Evolutionary conservation across 2,797 vertebrate species (phyloP).

Genomic region (Fratercula arctica): DNA sequence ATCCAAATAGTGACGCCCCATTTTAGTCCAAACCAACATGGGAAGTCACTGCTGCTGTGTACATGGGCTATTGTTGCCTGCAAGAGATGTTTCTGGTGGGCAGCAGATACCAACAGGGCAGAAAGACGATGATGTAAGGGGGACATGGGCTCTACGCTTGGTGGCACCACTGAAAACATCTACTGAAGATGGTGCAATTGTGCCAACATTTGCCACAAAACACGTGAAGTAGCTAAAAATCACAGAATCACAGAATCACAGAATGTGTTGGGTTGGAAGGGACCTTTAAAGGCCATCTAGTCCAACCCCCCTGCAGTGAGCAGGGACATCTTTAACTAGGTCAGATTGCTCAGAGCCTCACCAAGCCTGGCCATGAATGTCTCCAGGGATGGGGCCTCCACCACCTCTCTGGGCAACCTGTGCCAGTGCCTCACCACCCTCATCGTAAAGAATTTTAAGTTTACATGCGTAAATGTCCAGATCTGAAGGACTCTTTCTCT

Average conservation of each 20-base stretch:
- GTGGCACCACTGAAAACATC: neutral
- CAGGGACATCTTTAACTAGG: too few relatives aligned
- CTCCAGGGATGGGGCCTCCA: too few relatives aligned
- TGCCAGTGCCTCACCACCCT: too few relatives aligned
- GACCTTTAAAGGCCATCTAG: too few relatives aligned
- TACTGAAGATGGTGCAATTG: neutral
- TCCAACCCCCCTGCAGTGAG: too few relatives aligned
- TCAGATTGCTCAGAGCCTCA: too few relatives aligned
- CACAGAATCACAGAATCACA: too few relatives aligned
- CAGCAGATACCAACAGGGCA: neutral
- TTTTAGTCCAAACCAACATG: neutral
- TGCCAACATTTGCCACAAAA: neutral
- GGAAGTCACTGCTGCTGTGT: neutral
- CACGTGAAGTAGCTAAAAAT: neutral
- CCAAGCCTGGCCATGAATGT: too few relatives aligned
- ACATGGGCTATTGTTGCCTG: neutral
- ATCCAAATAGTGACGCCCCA: fast-evolving
- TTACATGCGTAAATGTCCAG: neutral
- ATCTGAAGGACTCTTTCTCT: neutral
- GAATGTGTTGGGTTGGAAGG: too few relatives aligned
- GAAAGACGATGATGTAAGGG: neutral
- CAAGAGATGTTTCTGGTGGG: neutral
- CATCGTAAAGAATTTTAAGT: too few relatives aligned
- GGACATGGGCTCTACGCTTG: neutral
- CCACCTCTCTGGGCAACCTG: too few relatives aligned